A percentile compares a stretch with the other conserved stretches of the same genome.
Evolutionary conservation across 2,797 vertebrate species (phyloP).

Genomic region (Amphiprion clarkii): DNA sequence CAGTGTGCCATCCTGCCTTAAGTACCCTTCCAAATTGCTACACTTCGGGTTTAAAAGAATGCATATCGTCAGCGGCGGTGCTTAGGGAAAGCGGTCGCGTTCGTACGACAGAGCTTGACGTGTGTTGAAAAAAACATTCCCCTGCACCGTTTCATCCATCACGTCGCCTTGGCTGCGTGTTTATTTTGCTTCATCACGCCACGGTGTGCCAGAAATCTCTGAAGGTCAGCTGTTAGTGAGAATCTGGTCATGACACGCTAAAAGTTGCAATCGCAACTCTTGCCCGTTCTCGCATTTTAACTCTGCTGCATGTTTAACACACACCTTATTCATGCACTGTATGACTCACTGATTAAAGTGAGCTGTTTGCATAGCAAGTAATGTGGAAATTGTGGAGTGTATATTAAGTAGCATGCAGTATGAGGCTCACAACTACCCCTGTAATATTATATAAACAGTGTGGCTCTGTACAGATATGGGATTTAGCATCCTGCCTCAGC

Average conservation of each 20-base stretch:
- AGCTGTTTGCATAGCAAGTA: conserved; percentile 28
- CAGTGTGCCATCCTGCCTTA: not conserved
- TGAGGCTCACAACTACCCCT: conserved; percentile 43
- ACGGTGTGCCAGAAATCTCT: conserved; percentile 9
- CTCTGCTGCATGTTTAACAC: conserved; percentile 45
- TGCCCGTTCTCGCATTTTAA: conserved; percentile 18
- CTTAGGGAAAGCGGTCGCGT: not conserved
- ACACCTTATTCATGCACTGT: conserved; percentile 52
- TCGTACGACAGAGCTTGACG: not conserved
- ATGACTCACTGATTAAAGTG: conserved; percentile 56
- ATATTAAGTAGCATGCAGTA: conserved; percentile 40
- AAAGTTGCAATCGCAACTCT: conserved; percentile 33
- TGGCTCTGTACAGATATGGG: conserved; percentile 51
- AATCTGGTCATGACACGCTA: conserved; percentile 19
- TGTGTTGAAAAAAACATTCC: not conserved
- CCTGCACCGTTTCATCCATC: conserved; percentile 12
- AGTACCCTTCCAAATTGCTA: not conserved
- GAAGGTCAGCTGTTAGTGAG: conserved; percentile 26
- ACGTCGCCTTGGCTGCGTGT: not conserved
- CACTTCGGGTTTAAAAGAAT: not conserved
- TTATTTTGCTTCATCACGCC: conserved; percentile 10
- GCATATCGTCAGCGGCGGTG: not conserved
- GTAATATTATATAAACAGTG: conserved; percentile 65
- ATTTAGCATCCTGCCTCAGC: conserved; percentile 60
- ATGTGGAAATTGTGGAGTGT: conserved; percentile 45